Evolutionary conservation across 2,113 vertebrate species (phyloP).

Genomic region (Pedetes capensis): DNA sequence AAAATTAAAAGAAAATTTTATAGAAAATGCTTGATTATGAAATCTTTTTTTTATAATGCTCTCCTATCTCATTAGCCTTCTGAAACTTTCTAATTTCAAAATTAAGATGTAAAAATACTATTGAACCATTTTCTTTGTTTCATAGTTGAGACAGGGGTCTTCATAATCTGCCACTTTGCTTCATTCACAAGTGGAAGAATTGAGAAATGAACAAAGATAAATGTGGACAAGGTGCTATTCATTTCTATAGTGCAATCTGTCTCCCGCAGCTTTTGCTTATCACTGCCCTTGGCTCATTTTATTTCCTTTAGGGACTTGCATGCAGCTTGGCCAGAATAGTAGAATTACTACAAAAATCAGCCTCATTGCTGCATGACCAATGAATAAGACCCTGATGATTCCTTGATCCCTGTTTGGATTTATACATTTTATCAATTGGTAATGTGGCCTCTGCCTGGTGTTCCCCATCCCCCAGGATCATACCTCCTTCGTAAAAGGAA

Average conservation of each 20-base stretch:
- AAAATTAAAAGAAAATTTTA: slow-evolving; percentile 16
- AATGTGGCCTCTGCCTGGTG: slow-evolving; percentile 51
- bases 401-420: slow-evolving; percentile 68
- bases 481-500: background rate
- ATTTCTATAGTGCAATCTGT: slow-evolving; percentile 75
- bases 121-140: background rate
- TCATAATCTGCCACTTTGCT: slow-evolving; percentile 52
- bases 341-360: slow-evolving; percentile 74
- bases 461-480: background rate
- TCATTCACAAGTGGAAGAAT: slow-evolving; percentile 58
- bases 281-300: slow-evolving; percentile 62
- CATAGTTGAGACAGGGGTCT: background rate
- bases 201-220: slow-evolving; percentile 58
- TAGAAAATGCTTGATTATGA: background rate
- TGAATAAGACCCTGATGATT: slow-evolving; percentile 75
- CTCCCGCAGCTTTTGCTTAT: slow-evolving; percentile 73
- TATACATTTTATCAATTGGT: slow-evolving; percentile 69
- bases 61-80: background rate
- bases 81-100: slow-evolving; percentile 35
- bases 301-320: slow-evolving; percentile 52
- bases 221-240: slow-evolving; percentile 36
- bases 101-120: background rate
- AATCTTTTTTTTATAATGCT: background rate
- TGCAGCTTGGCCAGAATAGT: slow-evolving; percentile 50
- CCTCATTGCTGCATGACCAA: slow-evolving; percentile 63